These are phyloP conservation scores for Bombyx mandarina DNA, from an alignment of 1,140 invertebrate species.

Conservation along the genomic window DNA sequence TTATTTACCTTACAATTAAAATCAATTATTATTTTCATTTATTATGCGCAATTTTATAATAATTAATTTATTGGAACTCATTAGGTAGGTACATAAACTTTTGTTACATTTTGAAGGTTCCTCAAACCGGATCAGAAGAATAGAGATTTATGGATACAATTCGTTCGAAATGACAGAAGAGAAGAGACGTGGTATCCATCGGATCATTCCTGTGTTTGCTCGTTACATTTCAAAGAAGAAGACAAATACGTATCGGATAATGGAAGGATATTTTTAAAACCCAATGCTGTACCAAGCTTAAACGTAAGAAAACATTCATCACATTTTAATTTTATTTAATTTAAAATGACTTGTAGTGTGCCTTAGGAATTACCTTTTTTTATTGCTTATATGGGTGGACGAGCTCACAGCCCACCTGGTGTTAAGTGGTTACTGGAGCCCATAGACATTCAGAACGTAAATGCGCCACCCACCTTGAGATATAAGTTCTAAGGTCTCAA, in stretches of 20 bases:
- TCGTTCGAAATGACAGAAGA: constrained; percentile 19
- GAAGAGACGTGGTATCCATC: constrained; percentile 21
- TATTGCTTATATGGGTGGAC: too few species aligned
- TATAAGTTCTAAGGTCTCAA: too few species aligned
- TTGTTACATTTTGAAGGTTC: constrained; percentile 11
- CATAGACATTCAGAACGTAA: too few species aligned
- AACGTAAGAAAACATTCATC: too few species aligned
- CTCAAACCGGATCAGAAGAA: constrained; percentile 8
- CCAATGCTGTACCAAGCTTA: constrained; percentile 13
- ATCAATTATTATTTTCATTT: not conserved
- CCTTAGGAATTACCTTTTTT: too few species aligned
- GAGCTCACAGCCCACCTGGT: too few species aligned
- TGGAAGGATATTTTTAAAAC: constrained; percentile 16
- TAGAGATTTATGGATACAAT: constrained; percentile 10
- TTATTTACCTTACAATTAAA: not conserved
- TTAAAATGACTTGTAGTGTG: too few species aligned
- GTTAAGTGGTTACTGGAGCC: too few species aligned
- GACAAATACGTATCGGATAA: constrained; percentile 17
- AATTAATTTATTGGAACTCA: not conserved
- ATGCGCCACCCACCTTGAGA: too few species aligned
- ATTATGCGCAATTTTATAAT: not conserved
- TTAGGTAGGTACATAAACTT: not conserved
- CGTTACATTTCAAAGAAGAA: constrained; percentile 13
- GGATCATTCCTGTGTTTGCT: constrained; percentile 15
- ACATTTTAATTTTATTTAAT: too few species aligned